These are phyloP conservation scores for Chionis minor DNA, from an alignment of 2,113 vertebrate species.

Conservation along the genomic window DNA sequence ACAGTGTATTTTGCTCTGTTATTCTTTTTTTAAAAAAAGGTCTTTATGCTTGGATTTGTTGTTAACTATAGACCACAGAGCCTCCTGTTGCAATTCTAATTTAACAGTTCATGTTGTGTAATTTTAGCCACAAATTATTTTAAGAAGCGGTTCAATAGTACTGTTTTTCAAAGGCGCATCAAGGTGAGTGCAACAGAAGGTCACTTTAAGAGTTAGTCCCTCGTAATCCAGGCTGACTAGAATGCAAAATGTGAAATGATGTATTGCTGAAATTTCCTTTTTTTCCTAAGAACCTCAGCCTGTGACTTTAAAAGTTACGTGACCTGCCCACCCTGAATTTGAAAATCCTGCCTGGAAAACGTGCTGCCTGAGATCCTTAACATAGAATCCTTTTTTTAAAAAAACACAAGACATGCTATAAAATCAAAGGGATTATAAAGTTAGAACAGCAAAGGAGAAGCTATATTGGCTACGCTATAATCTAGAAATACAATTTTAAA, in stretches of 20 bases:
- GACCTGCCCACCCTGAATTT: neutral
- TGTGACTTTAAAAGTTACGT: neutral
- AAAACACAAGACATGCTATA: neutral
- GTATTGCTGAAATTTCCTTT: neutral
- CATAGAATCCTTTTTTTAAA: neutral
- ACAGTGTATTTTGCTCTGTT: neutral
- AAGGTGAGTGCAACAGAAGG: neutral
- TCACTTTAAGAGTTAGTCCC: neutral
- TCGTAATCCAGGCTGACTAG: neutral
- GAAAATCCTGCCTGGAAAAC: conserved; percentile 25
- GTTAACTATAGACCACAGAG: neutral
- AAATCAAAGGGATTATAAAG: neutral
- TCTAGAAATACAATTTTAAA: neutral
- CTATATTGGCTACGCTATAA: neutral
- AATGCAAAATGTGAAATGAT: neutral
- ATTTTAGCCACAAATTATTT: neutral
- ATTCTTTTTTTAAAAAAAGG: neutral
- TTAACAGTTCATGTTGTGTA: neutral
- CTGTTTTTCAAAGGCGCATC: neutral
- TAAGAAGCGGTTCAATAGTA: neutral
- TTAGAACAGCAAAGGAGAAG: conserved; percentile 12
- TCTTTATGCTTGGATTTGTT: neutral
- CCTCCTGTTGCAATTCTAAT: neutral
- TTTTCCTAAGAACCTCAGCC: neutral
- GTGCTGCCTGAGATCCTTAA: neutral